A percentile compares a stretch with the other conserved stretches of the same genome.
phyloP scores from a whole-genome alignment of 2,888 invertebrate genomes.

The Cephus sareptanus region DNA sequence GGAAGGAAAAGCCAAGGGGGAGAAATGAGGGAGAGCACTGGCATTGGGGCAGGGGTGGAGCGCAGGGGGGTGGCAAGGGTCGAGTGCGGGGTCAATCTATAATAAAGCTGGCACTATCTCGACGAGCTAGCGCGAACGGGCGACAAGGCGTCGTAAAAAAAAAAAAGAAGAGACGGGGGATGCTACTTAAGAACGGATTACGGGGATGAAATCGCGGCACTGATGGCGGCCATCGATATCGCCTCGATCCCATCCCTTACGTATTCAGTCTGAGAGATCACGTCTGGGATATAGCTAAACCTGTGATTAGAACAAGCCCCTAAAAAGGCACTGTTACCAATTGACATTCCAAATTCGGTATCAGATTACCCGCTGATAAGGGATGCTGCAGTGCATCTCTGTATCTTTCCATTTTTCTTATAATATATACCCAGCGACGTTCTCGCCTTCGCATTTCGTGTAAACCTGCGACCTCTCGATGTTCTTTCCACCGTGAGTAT shows the following conservation, averaged over 20 bases:
- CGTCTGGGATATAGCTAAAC: constrained; percentile 12
- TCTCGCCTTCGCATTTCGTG: not conserved
- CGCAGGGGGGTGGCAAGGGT: constrained; percentile 38
- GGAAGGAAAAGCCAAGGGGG: constrained; percentile 20
- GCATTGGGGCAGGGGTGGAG: constrained; percentile 16
- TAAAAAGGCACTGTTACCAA: not conserved
- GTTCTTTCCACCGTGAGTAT: not conserved
- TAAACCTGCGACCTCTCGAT: not conserved
- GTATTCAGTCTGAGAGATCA: constrained; percentile 23
- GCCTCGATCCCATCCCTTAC: constrained; percentile 19
- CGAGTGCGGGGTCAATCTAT: constrained; percentile 63
- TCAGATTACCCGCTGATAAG: not conserved
- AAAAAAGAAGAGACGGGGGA: constrained; percentile 28
- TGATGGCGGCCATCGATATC: constrained; percentile 36
- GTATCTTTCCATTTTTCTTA: not conserved
- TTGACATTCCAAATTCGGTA: not conserved
- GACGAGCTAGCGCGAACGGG: constrained; percentile 53
- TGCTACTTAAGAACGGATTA: constrained; percentile 64
- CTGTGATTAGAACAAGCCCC: not conserved
- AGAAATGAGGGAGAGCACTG: constrained; percentile 27
- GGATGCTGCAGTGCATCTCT: not conserved
- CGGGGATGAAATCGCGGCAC: constrained; percentile 59
- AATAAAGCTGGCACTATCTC: constrained; percentile 63
- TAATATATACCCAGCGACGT: not conserved
- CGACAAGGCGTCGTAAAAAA: constrained; percentile 58